These are phyloP conservation scores for Belonocnema kinseyi DNA, from an alignment of 1,140 invertebrate genomes.

Conservation along the genomic window DNA sequence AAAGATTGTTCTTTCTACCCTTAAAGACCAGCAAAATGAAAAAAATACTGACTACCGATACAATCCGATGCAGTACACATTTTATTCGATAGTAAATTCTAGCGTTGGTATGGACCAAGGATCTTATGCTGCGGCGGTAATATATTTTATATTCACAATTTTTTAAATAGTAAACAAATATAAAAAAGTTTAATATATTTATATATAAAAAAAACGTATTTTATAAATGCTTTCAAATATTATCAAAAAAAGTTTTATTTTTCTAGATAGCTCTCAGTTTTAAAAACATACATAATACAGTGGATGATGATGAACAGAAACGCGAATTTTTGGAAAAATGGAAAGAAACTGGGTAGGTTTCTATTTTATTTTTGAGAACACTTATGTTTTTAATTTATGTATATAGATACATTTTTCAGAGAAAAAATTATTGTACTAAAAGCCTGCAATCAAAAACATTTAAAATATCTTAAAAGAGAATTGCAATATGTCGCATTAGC, in stretches of 20 bases:
- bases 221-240: not conserved
- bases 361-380: not conserved
- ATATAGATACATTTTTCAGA: conserved; percentile 37
- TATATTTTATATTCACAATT: conserved; percentile 15
- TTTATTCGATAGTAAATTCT: conserved; percentile 62
- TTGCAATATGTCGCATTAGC: conserved; percentile 43
- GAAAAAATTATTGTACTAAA: conserved; percentile 54
- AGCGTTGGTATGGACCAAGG: conserved; percentile 45
- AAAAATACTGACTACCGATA: no score
- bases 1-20: not conserved
- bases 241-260: not conserved
- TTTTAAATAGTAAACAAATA: not conserved
- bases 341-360: conserved; percentile 52
- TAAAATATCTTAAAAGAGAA: conserved; percentile 55
- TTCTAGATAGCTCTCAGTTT: conserved; percentile 52
- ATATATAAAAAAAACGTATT: not conserved
- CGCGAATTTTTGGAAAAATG: conserved; percentile 46
- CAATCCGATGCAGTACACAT: conserved; percentile 44
- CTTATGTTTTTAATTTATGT: conserved; percentile 19
- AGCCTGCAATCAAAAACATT: conserved; percentile 59
- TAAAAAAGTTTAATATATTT: no score
- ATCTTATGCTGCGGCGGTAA: conserved; percentile 39
- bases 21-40: not conserved
- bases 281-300: conserved; percentile 44
- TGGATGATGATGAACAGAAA: conserved; percentile 44